These are phyloP conservation scores for Leucoraja erinaceus DNA, from an alignment of 2,113 vertebrate species.

Conservation along the genomic window DNA sequence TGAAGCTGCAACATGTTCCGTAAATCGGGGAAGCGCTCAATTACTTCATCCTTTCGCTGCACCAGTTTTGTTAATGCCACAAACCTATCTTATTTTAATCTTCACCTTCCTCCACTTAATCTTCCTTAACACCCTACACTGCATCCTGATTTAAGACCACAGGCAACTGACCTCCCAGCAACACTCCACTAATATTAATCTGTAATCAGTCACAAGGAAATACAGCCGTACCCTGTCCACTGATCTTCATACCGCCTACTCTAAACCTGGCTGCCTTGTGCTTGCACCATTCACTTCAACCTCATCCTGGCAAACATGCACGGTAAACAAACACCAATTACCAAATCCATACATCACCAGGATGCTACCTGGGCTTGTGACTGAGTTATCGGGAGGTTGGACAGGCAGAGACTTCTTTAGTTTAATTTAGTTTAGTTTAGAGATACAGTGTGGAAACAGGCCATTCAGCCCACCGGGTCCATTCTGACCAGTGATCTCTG, in stretches of 20 bases:
- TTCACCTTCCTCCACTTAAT: neutral
- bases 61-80: neutral
- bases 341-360: neutral
- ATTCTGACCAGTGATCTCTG: no score
- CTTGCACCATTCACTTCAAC: neutral
- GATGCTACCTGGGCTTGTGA: no score
- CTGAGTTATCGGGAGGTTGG: no score
- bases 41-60: neutral
- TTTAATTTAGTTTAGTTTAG: no score
- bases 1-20: neutral
- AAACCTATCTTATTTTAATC: neutral
- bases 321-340: neutral
- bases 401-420: no score
- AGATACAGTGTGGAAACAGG: no score
- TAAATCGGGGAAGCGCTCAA: neutral
- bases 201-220: neutral
- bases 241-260: neutral
- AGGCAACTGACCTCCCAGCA: neutral
- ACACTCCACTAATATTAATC: constrained; percentile 13
- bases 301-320: neutral
- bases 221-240: neutral
- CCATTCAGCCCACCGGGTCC: no score
- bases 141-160: neutral
- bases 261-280: neutral
- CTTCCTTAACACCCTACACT: neutral